phyloP scores from a whole-genome alignment of 2,797 vertebrate genomes.

The Anabacerthia variegaticeps region DNA sequence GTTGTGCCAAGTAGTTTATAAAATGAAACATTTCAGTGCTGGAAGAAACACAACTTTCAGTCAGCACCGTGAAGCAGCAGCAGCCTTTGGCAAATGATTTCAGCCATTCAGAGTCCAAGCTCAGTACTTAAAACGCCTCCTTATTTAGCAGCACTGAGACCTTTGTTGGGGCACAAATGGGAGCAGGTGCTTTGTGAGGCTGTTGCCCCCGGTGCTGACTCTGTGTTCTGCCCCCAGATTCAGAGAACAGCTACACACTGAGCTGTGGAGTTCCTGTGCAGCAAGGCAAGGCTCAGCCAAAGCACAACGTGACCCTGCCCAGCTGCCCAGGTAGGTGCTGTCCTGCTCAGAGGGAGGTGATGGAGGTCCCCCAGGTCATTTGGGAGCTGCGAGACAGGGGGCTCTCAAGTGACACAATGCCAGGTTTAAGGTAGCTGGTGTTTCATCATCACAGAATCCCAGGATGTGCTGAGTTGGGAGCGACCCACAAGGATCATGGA shows the following conservation, averaged over 20 bases:
- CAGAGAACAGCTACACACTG: slow-evolving; percentile 91
- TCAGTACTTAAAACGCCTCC: neutral
- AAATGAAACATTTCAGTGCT: neutral
- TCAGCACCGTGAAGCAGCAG: neutral
- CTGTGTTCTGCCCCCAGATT: slow-evolving; percentile 77
- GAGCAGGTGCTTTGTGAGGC: neutral
- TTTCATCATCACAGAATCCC: neutral
- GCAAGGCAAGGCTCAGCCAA: slow-evolving; percentile 79
- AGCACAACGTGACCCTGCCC: slow-evolving; percentile 78
- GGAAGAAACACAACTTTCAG: neutral
- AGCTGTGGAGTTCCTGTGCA: slow-evolving; percentile 88
- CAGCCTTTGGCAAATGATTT: neutral
- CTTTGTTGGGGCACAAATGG: neutral
- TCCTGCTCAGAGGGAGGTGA: neutral
- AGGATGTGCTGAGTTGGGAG: neutral
- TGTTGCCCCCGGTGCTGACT: neutral
- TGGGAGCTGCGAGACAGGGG: neutral
- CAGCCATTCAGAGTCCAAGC: neutral
- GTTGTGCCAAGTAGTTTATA: neutral
- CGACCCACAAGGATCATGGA: neutral
- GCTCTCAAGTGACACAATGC: neutral
- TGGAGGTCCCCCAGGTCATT: too few species aligned
- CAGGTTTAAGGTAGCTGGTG: neutral
- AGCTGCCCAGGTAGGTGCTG: slow-evolving; percentile 82
- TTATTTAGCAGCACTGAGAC: neutral